Evolutionary conservation across 2,797 vertebrate species (phyloP).

Genomic region (Falco concolor): DNA sequence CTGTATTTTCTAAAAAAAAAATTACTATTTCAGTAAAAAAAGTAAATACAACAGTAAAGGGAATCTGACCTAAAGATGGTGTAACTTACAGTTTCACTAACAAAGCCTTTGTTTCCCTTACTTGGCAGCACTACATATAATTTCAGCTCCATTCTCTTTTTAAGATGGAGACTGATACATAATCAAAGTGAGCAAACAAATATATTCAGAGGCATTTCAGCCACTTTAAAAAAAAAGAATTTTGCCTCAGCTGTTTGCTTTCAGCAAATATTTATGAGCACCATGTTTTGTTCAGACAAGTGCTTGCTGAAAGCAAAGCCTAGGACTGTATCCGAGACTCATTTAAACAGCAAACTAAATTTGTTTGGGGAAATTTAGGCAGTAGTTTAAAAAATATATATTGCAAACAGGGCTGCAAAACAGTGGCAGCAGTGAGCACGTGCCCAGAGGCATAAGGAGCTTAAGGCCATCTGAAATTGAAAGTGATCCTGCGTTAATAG

Average conservation of each 20-base stretch:
- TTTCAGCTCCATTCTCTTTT: background rate
- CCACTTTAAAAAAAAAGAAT: background rate
- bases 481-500: background rate
- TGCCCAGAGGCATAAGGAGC: background rate
- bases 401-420: background rate
- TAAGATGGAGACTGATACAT: background rate
- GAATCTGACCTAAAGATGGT: background rate
- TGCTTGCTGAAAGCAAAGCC: background rate
- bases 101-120: background rate
- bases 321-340: background rate
- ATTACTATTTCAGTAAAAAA: background rate
- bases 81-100: background rate
- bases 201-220: constrained; percentile 5
- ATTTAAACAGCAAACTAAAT: background rate
- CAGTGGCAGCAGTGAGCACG: background rate
- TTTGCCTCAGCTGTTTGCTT: constrained; percentile 38
- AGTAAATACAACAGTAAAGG: background rate
- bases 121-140: background rate
- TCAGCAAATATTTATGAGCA: constrained; percentile 33
- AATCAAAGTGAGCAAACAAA: background rate
- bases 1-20: background rate
- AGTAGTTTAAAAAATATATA: background rate
- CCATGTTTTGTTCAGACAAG: background rate
- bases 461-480: background rate
- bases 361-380: background rate